phyloP scores from a whole-genome alignment of 2,113 vertebrate species.

The Mungos mungo region DNA sequence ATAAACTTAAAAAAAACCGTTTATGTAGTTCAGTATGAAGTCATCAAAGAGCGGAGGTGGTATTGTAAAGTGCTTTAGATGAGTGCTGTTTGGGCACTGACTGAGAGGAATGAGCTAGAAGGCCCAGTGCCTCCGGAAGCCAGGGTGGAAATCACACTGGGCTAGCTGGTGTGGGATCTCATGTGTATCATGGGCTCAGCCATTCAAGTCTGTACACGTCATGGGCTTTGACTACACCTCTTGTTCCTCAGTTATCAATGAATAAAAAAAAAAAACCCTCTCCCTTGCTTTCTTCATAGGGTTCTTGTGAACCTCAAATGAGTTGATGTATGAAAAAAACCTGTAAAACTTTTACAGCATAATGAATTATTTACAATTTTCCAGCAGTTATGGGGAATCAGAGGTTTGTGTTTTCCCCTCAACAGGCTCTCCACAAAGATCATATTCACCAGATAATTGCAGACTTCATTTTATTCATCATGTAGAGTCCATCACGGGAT shows the following conservation, averaged over 20 bases:
- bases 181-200: not conserved
- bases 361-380: not conserved
- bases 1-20: not conserved
- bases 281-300: not conserved
- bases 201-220: fast-evolving
- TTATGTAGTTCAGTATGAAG: not conserved
- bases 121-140: not conserved
- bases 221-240: not conserved
- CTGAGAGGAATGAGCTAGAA: fast-evolving
- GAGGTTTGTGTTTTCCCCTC: not conserved
- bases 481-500: not conserved
- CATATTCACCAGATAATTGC: constrained; percentile 35
- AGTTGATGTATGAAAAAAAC: not conserved
- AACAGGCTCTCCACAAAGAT: not conserved
- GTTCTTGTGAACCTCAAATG: not conserved
- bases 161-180: not conserved
- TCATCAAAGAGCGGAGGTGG: not conserved
- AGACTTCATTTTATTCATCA: not conserved
- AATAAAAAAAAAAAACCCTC: not conserved
- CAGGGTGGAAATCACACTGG: not conserved
- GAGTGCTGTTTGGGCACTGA: not conserved
- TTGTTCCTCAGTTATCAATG: not conserved
- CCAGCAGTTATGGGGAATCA: not conserved
- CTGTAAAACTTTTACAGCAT: not conserved
- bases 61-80: not conserved